Evolutionary conservation across 2,113 vertebrate genomes (phyloP), one percentile per base, ranked within the genome.

Genomic region (Butastur rufipennis): DNA sequence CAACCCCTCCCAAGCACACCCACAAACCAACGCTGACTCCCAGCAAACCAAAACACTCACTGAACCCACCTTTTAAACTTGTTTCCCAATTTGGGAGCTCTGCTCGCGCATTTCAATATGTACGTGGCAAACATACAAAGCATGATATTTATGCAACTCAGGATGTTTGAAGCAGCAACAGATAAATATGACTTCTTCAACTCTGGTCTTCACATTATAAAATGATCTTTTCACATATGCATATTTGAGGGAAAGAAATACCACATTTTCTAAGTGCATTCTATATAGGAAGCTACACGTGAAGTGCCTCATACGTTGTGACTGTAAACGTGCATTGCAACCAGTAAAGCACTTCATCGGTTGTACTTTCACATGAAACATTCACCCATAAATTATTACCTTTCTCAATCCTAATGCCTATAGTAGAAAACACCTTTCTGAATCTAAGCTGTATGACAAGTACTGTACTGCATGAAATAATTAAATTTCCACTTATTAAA

Each of bases 181-280:
- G 45, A 67, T 25, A 86, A 82, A 88, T 29, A 19, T 1, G 23
- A 50, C 32, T 90, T 78, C 58, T 83, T 73, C 77, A 85, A 10
- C 63, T 38, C 45, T 23, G 21, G 14, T 66, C 55, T 65, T 77
- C 45, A 3, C 6, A 4, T 36, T n/a, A 47, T 3, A 38, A 90
- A 66, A 36, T 8, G 9, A 42, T 40, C 45, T 86, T 73, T 81
- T 66, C 36, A 21, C 34, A 65, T 4, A 0, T 13, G 38, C 5
- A 3, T 31, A 3, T 56, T 20, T 34, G 13, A 80, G 67, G 67
- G 71, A 61, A 75, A 32, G 40, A 56, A 77, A 77, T 6, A 23
- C 6, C 75, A 32, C 1, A 0, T 82, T 93, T 68, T 75, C 6
- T 23, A 40, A 72, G 48, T 0, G 0, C 7, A 6, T 26, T 29